phyloP scores from a whole-genome alignment of 2,797 vertebrate species.

The Erpetoichthys calabaricus region DNA sequence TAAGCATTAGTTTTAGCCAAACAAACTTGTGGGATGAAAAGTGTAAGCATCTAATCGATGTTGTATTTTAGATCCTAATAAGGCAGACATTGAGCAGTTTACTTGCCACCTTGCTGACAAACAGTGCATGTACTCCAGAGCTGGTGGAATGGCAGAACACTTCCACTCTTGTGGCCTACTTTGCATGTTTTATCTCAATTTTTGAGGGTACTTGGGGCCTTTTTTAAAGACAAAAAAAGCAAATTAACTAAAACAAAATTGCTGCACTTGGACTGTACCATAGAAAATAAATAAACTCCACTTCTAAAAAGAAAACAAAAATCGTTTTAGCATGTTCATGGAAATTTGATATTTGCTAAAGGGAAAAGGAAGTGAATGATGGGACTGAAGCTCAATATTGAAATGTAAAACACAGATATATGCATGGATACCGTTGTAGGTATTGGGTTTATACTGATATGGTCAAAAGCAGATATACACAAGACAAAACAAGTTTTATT shows the following conservation, averaged over 20 bases:
- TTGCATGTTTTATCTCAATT: slow-evolving; percentile 44
- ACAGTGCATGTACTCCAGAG: slow-evolving; percentile 54
- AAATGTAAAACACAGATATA: slow-evolving; percentile 26
- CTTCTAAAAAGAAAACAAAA: slow-evolving; percentile 18
- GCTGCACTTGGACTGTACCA: slow-evolving; percentile 25
- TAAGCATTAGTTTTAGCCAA: no score
- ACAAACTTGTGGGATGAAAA: no score
- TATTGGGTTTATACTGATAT: no score
- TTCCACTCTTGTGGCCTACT: slow-evolving; percentile 23
- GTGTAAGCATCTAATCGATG: slow-evolving; percentile 24
- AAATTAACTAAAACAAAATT: background rate
- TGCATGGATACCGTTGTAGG: slow-evolving; percentile 68
- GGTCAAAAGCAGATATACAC: no score
- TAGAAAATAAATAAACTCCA: no score
- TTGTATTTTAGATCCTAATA: slow-evolving; percentile 54
- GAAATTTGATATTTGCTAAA: slow-evolving; percentile 8
- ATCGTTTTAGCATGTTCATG: slow-evolving; percentile 49
- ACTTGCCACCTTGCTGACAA: slow-evolving; percentile 19
- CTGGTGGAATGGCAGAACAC: slow-evolving; percentile 17
- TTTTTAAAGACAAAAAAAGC: slow-evolving; percentile 17
- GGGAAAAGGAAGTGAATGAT: slow-evolving; percentile 4
- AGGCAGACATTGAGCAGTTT: slow-evolving; percentile 13
- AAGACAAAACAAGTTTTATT: no score
- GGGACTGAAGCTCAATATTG: slow-evolving; percentile 6
- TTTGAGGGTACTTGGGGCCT: slow-evolving; percentile 21